These are phyloP conservation scores for Cyphomyrus discorhynchus DNA, from an alignment of 2,113 vertebrate genomes.

Conservation along the genomic window DNA sequence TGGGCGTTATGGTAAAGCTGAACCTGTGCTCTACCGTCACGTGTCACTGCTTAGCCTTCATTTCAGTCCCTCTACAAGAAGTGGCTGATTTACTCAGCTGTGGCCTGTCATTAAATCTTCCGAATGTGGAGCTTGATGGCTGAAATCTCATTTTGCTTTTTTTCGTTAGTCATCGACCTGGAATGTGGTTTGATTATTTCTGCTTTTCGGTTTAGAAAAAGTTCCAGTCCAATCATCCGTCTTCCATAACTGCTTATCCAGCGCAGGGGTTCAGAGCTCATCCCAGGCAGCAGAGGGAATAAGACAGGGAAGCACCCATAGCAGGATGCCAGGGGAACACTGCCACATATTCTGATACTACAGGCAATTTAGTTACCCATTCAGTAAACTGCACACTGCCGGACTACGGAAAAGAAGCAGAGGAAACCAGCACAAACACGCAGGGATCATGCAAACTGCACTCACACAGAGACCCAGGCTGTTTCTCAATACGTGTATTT, in stretches of 20 bases:
- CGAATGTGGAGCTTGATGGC: neutral
- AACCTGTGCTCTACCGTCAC: neutral
- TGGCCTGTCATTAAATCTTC: neutral
- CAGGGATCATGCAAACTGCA: neutral
- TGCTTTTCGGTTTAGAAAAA: neutral
- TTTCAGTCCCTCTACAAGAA: neutral
- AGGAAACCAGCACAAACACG: neutral
- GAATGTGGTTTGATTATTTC: slow-evolving; percentile 6
- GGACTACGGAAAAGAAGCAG: neutral
- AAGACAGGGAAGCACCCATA: neutral
- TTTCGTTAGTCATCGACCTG: neutral
- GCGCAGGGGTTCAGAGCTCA: neutral
- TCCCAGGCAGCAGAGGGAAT: neutral
- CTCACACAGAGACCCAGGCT: neutral
- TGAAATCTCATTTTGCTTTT: neutral
- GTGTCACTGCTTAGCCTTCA: neutral
- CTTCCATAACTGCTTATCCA: neutral
- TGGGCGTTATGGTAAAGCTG: neutral
- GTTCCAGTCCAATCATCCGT: neutral
- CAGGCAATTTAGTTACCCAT: neutral
- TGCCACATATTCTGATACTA: neutral
- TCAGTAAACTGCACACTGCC: neutral
- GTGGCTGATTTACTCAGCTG: neutral
- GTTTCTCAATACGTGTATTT: no score
- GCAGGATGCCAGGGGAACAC: neutral